Evolutionary conservation across 1,140 invertebrate genomes (phyloP).

Genomic region (Drosophila serrata): DNA sequence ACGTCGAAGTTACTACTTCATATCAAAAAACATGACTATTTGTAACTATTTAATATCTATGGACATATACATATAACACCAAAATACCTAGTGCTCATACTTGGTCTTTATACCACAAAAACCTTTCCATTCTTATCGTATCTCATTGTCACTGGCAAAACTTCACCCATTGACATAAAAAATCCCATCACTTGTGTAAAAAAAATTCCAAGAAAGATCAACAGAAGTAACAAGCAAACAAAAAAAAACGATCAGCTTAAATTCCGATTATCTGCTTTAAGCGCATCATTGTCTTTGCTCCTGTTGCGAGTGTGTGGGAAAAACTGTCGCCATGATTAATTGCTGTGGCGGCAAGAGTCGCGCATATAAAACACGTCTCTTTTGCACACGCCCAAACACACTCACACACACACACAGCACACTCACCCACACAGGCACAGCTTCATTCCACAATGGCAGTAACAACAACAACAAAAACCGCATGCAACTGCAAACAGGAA

Average conservation of each 20-base stretch:
- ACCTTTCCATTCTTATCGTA: too few species aligned
- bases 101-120: not conserved
- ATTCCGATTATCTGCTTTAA: constrained; percentile 48
- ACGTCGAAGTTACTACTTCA: too few species aligned
- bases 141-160: too few species aligned
- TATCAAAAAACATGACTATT: too few species aligned
- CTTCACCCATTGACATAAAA: too few species aligned
- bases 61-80: too few species aligned
- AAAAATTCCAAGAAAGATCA: constrained; percentile 2
- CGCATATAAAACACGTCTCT: constrained; percentile 74
- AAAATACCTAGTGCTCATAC: too few species aligned
- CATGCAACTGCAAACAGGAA: constrained; percentile 77
- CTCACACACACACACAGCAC: not conserved
- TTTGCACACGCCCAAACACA: constrained; percentile 10
- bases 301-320: constrained; percentile 51
- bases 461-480: constrained; percentile 58
- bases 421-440: constrained; percentile 15
- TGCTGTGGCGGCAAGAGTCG: constrained; percentile 79
- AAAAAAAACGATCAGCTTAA: constrained; percentile 26
- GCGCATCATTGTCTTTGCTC: constrained; percentile 38
- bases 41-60: too few species aligned
- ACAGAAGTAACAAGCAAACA: too few species aligned
- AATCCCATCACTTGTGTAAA: not conserved
- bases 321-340: constrained; percentile 83
- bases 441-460: constrained; percentile 35